Evolutionary conservation across 1,140 invertebrate genomes (phyloP), one percentile per base, ranked within the genome.

Genomic region (Tetranychus urticae): DNA sequence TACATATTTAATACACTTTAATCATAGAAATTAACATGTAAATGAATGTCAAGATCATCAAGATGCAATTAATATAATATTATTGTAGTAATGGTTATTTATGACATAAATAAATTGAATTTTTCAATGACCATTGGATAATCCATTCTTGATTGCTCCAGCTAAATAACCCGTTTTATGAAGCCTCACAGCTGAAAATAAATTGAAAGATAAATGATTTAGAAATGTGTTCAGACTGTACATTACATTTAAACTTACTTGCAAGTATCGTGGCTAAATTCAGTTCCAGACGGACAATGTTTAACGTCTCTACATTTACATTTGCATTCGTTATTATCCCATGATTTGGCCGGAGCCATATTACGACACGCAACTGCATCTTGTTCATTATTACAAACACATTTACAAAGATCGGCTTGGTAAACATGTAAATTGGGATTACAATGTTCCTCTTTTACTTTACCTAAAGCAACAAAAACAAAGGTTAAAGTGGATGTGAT

Each of bases 241-340:
- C 1, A 52, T 31, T 52, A 7, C 31, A n/a, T 34, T 12, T 45
- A 14, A 59, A 45, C 54, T 61, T 42, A 61, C 60, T 34, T 45
- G 60, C 60, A 61, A 12, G 60, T 42, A 13, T 36, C 34, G 2
- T 55, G 35, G 33, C 45, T 56, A n/a, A 61, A 61, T 8, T 33
- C 48, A 14, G 46, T 33, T 56, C 60, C 60, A 56, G 60, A 48
- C 3, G 60, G 46, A 46, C 60, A 61, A 23, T 55, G 60, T 7
- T 37, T 33, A 1, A n/a, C 34, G 7, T 56, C 13, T 5, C 34
- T 23, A 37, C 60, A 61, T 56, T 61, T 61, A 31, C 60, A 61
- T 14, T 23, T 55, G 34, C 60, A 61, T 10, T 61, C 54, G 2
- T 4, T 34, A 8, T 42, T 23, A 13, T 61, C 60, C 60, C 60